phyloP scores from a whole-genome alignment of 1,140 invertebrate species.

The Sitobion miscanthi region DNA sequence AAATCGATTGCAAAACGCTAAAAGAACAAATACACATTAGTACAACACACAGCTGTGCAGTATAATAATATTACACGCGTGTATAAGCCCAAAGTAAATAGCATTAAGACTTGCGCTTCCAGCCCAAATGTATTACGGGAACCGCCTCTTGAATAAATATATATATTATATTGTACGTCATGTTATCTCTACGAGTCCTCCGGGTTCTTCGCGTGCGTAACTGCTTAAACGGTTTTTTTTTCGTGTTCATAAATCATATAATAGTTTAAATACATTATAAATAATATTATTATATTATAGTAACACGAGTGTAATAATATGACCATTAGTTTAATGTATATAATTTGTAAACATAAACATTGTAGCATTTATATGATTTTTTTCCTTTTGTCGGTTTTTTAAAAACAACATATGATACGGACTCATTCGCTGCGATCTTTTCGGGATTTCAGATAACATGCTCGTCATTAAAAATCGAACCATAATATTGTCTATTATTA shows the following conservation, averaged over 20 bases:
- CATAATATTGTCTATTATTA: background rate
- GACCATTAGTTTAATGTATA: background rate
- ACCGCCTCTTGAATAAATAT: slow-evolving; percentile 21
- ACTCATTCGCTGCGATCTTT: background rate
- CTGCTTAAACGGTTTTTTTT: background rate
- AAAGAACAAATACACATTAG: background rate
- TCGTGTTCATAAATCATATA: background rate
- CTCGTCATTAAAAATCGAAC: background rate
- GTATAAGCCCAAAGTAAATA: background rate
- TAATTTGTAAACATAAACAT: background rate
- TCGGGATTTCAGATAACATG: background rate
- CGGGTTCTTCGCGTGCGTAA: background rate
- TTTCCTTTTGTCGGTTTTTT: background rate
- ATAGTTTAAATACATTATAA: slow-evolving; percentile 10
- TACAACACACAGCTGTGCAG: background rate
- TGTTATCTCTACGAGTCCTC: background rate
- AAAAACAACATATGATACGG: background rate
- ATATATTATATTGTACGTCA: background rate
- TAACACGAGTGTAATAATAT: background rate
- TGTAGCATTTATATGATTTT: background rate
- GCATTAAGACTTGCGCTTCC: background rate
- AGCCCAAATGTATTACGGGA: background rate
- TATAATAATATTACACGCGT: background rate
- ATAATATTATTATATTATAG: background rate
- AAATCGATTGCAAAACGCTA: background rate